Percentiles rank a stretch among this genome's conserved stretches.
phyloP scores from a whole-genome alignment of 2,797 vertebrate genomes.

The Melanotaenia parkinsoni region DNA sequence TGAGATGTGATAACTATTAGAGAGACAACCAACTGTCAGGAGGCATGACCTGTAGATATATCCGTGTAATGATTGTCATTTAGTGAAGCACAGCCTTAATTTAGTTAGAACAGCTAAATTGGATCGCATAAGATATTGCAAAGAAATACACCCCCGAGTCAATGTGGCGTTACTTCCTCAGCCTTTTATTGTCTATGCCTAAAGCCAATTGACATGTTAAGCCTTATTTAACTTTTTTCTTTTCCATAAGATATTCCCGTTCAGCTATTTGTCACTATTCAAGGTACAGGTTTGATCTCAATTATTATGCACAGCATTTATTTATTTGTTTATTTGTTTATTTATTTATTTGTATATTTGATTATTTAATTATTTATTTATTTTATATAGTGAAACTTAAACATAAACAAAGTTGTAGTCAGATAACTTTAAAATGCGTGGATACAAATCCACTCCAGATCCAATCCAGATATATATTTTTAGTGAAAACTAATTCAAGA shows the following conservation, averaged over 20 bases:
- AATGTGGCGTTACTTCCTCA: slow-evolving; percentile 3
- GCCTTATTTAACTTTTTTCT: not conserved
- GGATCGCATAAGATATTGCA: slow-evolving; percentile 66
- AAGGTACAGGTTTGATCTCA: not conserved
- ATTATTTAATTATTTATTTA: no score
- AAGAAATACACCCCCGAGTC: slow-evolving; percentile 62
- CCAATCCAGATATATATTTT: no score
- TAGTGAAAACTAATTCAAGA: no score
- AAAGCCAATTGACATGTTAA: not conserved
- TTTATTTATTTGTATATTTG: no score
- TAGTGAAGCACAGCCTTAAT: slow-evolving; percentile 61
- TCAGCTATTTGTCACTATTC: not conserved
- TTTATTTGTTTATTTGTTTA: not conserved
- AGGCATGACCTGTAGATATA: slow-evolving; percentile 60
- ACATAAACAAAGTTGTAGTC: not conserved
- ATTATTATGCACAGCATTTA: not conserved
- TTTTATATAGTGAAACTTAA: not conserved
- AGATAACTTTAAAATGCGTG: not conserved
- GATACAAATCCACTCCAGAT: no score
- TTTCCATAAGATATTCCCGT: not conserved
- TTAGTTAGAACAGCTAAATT: slow-evolving; percentile 60
- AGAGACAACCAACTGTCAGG: slow-evolving; percentile 65
- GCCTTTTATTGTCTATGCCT: slow-evolving; percentile 25
- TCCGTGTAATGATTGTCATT: slow-evolving; percentile 63
- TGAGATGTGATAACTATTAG: slow-evolving; percentile 66